These are phyloP conservation scores for Oryzias curvinotus DNA, from an alignment of 2,113 vertebrate species.

Conservation along the genomic window DNA sequence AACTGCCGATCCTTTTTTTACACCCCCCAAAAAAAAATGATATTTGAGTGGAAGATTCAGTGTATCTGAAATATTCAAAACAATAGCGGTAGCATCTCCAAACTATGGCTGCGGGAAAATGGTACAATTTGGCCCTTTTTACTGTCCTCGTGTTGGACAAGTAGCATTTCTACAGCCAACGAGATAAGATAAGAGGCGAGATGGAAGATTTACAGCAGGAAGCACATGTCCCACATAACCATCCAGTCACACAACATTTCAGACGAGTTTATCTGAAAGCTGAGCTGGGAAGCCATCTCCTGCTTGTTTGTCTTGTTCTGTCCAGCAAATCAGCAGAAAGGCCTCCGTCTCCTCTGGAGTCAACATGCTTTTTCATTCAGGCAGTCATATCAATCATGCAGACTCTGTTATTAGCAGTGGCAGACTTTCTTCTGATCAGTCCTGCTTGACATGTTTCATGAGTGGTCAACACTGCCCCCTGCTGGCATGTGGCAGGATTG, in stretches of 20 bases:
- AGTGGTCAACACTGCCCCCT: constrained; percentile 71
- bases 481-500: constrained; percentile 32
- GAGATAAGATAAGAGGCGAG: constrained; percentile 1
- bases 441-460: constrained; percentile 2
- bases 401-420: constrained; percentile 35
- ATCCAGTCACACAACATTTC: constrained; percentile 6
- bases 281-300: constrained; percentile 21
- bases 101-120: no score
- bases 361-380: constrained; percentile 30
- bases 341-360: constrained; percentile 21
- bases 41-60: no score
- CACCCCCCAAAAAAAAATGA: no score
- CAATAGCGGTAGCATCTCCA: no score
- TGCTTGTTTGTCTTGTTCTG: neutral
- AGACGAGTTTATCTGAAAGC: constrained; percentile 31
- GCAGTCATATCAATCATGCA: constrained; percentile 41
- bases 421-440: constrained; percentile 30
- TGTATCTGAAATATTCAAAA: no score
- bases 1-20: constrained; percentile 36
- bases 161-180: neutral
- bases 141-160: neutral
- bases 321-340: constrained; percentile 15
- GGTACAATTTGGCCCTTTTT: no score
- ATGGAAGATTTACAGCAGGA: neutral
- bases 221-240: neutral